These are phyloP conservation scores for Megaleporinus macrocephalus DNA, from an alignment of 2,113 vertebrate species.

Conservation along the genomic window DNA sequence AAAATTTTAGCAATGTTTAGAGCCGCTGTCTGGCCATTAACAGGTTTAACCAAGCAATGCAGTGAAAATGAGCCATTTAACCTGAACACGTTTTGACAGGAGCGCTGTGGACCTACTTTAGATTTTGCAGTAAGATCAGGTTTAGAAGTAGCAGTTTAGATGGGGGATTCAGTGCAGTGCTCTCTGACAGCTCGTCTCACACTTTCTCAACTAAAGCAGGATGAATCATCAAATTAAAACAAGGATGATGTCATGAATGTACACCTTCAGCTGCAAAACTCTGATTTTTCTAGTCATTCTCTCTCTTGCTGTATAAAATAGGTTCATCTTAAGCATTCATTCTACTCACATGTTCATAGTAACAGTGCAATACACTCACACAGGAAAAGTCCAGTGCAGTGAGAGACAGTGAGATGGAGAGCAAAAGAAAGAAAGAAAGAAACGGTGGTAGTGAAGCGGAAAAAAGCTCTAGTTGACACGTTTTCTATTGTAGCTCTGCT, in stretches of 20 bases:
- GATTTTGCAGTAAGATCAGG: not conserved
- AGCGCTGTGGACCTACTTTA: not conserved
- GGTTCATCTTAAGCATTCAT: not conserved
- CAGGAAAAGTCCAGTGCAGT: slow-evolving; percentile 9
- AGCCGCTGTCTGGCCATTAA: no score
- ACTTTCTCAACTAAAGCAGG: not conserved
- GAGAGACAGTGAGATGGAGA: slow-evolving; percentile 18
- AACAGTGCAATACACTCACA: not conserved
- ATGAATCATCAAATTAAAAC: not conserved
- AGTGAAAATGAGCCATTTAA: not conserved
- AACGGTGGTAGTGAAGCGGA: slow-evolving; percentile 17
- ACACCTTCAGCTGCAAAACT: not conserved
- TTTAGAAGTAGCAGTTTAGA: not conserved
- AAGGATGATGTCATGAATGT: not conserved
- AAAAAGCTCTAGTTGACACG: slow-evolving; percentile 27
- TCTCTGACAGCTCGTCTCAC: not conserved
- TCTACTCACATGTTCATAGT: slow-evolving; percentile 18
- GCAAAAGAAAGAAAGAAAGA: not conserved
- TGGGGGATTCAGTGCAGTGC: not conserved
- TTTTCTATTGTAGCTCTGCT: slow-evolving; percentile 33
- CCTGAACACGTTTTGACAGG: not conserved
- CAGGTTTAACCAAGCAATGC: no score
- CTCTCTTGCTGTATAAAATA: not conserved
- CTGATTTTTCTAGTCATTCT: not conserved
- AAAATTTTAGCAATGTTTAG: no score